These are phyloP conservation scores for Halesus radiatus DNA, from an alignment of 1,140 invertebrate genomes.

Conservation along the genomic window DNA sequence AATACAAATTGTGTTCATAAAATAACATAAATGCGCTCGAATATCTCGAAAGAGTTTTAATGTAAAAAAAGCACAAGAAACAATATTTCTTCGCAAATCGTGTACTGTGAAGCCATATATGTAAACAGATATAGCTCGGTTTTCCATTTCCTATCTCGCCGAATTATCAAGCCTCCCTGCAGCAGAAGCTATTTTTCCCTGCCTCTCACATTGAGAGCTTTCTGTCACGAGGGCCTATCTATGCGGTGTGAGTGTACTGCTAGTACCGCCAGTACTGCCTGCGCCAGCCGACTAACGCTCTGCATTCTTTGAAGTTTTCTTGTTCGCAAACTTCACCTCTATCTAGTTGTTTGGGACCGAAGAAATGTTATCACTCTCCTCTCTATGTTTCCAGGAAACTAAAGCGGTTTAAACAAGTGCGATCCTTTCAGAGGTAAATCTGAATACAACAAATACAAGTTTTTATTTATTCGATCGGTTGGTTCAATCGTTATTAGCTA, in stretches of 20 bases:
- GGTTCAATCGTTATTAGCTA: no score
- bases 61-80: no score
- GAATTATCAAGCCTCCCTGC: conserved; percentile 2
- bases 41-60: no score
- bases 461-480: no score
- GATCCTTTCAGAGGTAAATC: no score
- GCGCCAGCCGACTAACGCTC: not conserved
- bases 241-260: not conserved
- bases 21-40: no score
- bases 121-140: conserved; percentile 6
- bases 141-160: not conserved
- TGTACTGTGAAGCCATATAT: not conserved
- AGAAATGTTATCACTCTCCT: no score
- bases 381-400: not conserved
- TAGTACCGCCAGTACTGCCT: not conserved
- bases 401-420: not conserved
- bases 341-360: not conserved
- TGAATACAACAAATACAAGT: no score
- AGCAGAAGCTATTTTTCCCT: conserved; percentile 16
- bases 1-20: no score
- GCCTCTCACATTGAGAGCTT: conserved; percentile 22
- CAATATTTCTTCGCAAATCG: no score
- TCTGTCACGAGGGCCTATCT: not conserved
- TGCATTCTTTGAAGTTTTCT: conserved; percentile 34
- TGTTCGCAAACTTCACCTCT: conserved; percentile 23